These are phyloP conservation scores for Bombyx huttoni DNA, from an alignment of 2,888 invertebrate genomes.

Conservation along the genomic window DNA sequence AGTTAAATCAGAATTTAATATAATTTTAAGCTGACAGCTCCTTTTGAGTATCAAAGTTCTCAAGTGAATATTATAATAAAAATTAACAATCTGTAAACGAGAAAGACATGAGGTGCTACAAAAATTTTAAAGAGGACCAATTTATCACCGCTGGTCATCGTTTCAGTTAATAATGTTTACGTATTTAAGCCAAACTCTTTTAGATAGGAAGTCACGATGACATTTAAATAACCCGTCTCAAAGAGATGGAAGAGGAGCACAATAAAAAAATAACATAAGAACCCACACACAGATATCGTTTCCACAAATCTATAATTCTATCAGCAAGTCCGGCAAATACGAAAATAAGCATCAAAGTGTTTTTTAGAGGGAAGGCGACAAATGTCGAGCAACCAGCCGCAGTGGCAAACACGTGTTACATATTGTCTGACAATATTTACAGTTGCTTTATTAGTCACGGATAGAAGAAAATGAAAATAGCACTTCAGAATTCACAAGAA, in stretches of 20 bases:
- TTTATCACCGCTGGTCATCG: conserved; percentile 34
- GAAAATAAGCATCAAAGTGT: conserved; percentile 70
- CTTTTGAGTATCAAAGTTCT: neutral
- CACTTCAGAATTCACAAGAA: conserved; percentile 44
- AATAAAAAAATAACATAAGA: conserved; percentile 48
- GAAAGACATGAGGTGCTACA: conserved; percentile 29
- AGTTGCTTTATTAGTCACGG: conserved; percentile 57
- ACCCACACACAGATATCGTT: conserved; percentile 57
- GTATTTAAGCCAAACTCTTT: conserved; percentile 43
- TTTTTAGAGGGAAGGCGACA: conserved; percentile 63
- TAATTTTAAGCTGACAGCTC: neutral
- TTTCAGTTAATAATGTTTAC: conserved; percentile 37
- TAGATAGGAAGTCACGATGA: conserved; percentile 62
- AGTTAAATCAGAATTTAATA: neutral
- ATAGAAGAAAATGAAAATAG: conserved; percentile 49
- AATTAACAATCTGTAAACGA: conserved; percentile 32
- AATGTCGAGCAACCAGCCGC: conserved; percentile 56
- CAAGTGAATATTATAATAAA: conserved; percentile 7
- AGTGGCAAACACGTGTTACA: conserved; percentile 65
- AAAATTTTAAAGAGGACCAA: conserved; percentile 26
- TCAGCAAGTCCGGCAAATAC: conserved; percentile 59
- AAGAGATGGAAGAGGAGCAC: conserved; percentile 45
- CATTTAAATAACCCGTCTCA: conserved; percentile 61
- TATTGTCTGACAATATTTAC: conserved; percentile 68
- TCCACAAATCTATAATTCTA: conserved; percentile 67